These are phyloP conservation scores for Pseudopipra pipra DNA, from an alignment of 2,113 vertebrate genomes.

Conservation along the genomic window DNA sequence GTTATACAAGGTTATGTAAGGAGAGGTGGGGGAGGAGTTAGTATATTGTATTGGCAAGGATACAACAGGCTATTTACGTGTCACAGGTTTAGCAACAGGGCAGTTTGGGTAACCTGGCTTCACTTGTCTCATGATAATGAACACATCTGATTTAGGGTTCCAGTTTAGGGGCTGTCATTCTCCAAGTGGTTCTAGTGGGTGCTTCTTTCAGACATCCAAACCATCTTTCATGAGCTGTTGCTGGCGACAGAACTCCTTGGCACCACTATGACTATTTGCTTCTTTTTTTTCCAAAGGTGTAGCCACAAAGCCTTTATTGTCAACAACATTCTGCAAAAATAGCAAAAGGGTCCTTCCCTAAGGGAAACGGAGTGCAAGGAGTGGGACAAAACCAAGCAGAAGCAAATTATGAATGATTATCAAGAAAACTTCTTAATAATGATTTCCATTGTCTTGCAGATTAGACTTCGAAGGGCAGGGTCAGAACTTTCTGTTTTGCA, in stretches of 20 bases:
- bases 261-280: not conserved
- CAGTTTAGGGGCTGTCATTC: not conserved
- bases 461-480: not conserved
- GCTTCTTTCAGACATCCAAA: not conserved
- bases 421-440: constrained; percentile 2
- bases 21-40: constrained; percentile 26
- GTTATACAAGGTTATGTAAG: constrained; percentile 57
- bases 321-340: not conserved
- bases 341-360: not conserved
- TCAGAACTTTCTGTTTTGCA: constrained; percentile 1
- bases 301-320: not conserved
- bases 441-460: not conserved
- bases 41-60: constrained; percentile 12
- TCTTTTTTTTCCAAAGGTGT: not conserved
- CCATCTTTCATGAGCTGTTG: not conserved
- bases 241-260: not conserved
- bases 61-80: constrained; percentile 16
- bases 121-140: constrained; percentile 30
- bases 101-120: constrained; percentile 43
- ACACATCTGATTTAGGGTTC: not conserved
- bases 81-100: constrained; percentile 35
- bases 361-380: not conserved
- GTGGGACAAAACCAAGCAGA: not conserved
- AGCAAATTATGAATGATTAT: not conserved
- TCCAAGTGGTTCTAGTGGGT: not conserved